Evolutionary conservation across 92 coral and sea anemone genomes (phyloP), one percentile per base, ranked within the genome.

Genomic region (Epizoanthus fatuus): DNA sequence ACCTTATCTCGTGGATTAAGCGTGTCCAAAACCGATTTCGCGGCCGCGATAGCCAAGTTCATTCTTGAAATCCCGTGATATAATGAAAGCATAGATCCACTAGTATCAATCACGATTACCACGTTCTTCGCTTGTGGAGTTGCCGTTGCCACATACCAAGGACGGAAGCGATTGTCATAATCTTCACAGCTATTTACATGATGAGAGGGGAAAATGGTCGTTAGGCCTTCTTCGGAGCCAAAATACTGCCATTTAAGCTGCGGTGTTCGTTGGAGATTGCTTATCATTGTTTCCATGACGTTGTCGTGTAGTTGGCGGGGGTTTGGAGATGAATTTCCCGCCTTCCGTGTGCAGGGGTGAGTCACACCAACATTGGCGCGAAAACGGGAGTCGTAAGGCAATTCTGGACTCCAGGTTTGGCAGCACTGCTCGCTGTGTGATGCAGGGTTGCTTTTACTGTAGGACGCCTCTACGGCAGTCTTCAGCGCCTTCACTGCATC

Each of bases 191-290:
- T 84, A n/a, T 64, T 65, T 25, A 88, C 85, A 56, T 80, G 63
- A 14, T 74, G 83, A 7, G 72, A 83, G 0, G 95, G 95, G 79
- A 64, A 92, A 55, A 15, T 74, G 14, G 89, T 79, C 77, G 87
- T 32, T 11, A 88, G 45, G 0, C 95, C 95, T 42, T 92, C 84
- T 37, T 88, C 87, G 2, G 95, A 92, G 6, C 90, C 95, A 68
- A 92, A 92, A 45, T 92, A 92, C 79, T 92, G 95, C 95, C 95
- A 92, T 47, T 84, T 92, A 25, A 89, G 51, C n/a, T 89, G 79
- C 5, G 95, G 84, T 12, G 81, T 74, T 9, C 63, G 19, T 39
- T 74, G 73, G 3, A 74, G 22, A 44, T 83, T 92, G 25, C 39
- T 79, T 64, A 67, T 90, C 92, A 92, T 92, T 42, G 91, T 84